Evolutionary conservation across 2,113 vertebrate genomes (phyloP).

Genomic region (Odobenus rosmarus): DNA sequence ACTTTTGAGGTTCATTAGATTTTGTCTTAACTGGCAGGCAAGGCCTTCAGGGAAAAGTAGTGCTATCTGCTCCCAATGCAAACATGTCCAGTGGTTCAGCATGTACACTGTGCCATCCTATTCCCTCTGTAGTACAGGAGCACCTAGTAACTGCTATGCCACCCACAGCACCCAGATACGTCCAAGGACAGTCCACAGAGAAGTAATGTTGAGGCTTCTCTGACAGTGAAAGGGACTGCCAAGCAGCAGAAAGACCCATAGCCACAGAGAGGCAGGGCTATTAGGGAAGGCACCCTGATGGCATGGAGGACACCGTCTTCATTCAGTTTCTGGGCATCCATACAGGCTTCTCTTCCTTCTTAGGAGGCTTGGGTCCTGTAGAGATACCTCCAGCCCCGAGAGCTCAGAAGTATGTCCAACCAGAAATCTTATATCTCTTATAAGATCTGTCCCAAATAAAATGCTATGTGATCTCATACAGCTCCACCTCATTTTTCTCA

Average conservation of each 20-base stretch:
- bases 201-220: neutral
- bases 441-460: neutral
- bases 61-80: neutral
- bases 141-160: neutral
- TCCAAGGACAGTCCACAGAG: neutral
- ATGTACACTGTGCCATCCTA: too few species aligned
- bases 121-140: accelerated
- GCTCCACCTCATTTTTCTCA: neutral
- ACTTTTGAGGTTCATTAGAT: neutral
- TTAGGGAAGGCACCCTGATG: neutral
- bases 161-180: accelerated
- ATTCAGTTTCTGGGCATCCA: neutral
- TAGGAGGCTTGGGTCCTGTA: neutral
- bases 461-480: neutral
- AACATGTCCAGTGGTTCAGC: neutral
- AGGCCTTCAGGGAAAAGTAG: neutral
- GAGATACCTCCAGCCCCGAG: neutral
- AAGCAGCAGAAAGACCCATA: neutral
- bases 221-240: neutral
- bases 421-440: neutral
- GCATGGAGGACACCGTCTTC: accelerated
- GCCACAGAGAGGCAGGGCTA: neutral
- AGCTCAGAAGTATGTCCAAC: neutral
- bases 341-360: neutral
- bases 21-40: too few species aligned